Base-by-base conservation (phyloP, 2,797 vertebrate genomes). In the Valencia hispanica region DNA sequence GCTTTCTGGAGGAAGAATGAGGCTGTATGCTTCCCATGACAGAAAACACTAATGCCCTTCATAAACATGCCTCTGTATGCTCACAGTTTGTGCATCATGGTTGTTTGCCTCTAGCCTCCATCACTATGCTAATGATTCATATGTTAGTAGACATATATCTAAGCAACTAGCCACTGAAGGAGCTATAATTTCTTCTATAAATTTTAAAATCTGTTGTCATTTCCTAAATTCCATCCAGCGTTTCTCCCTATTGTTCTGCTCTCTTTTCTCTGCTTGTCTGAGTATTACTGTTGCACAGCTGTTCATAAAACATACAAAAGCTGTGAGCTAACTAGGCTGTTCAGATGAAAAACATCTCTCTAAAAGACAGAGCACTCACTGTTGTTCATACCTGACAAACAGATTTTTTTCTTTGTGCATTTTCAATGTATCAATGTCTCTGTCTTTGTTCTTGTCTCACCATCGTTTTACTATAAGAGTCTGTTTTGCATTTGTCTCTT, bases 91-190 rank as follows among this genome's bases (percentile, higher is more conserved):
- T 83, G 89, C 83, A 83, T 88, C 80, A 82, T 85, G 87, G 82
- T 86, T 79, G 84, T 84, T 78, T 86, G 86, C 87, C 87, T 86
- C 72, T 53, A 72, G 89, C 86, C 75, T 82, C 78, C 72, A 68
- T 74, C 27, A 57, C 80, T 73, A 83, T 83, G 81, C 88, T 91
- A 94, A 93, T 94, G 89, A 93, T 92, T 94, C 88, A 93, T 89
- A 93, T 93, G 93, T 83, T 90, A 92, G 91, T 92, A 79, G 88
- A 84, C 34, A 66, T 83, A 78, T 77, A 80, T 89, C 78, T n/a
- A 72, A 86, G 86, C 89, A 72, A 68, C 73, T 78, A 69, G 79
- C 79, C 78, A 73, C 85, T 68, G 68, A 70, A 88, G 81, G 68
- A 79, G 79, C 73, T 70, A 53, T 76, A 75, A 83, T 86, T 89